Evolutionary conservation across 2,113 vertebrate species (phyloP), one percentile per base, ranked within the genome.

Genomic region (Rhinolophus ferrumequinum): DNA sequence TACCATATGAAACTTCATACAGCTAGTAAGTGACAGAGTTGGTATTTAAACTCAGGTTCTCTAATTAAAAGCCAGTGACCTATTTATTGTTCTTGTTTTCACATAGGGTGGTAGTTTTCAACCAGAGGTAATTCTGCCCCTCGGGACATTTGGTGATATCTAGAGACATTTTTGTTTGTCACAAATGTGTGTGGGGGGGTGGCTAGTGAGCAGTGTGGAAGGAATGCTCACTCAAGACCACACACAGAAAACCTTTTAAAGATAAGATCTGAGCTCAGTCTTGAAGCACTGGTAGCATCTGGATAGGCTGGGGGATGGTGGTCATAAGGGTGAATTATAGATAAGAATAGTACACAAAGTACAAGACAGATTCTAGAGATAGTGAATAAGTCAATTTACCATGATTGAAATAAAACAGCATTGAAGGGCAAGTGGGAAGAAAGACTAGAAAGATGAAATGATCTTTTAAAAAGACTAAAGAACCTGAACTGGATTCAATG

Each of bases 401-500:
- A 94, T 94, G 56, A 64, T 2, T 41, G 18, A 89, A 77, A 13
- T 50, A 21, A 96, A 94, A 30, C 8, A 94, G 35, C 87, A 70
- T 13, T 93, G 47, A 72, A 64, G 19, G 33, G 30, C 81, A 96
- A 87, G 75, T 82, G 38, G 24, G 35, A 83, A 73, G 33, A 64
- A 91, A 72, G 58, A 88, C 4, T 8, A 82, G 22, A 70, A 93
- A 86, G 30, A 7, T 56, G 10, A 88, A 96, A 70, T 44, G 28
- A 76, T 76, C 60, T 93, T 92, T 82, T 30, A 83, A 35, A 62
- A 95, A 91, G 73, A 93, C 26, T 69, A 93, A 79, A 58, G 50
- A 88, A 64, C 10, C 35, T 88, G 4, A 93, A 85, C 7, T 67
- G 66, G 44, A 82, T 35, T 96, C 11, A 44, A 4, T 80, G 21